Percentiles rank a stretch among this genome's conserved stretches.
phyloP scores from a whole-genome alignment of 2,888 invertebrate species.

The Hirtodrosophila duncani region DNA sequence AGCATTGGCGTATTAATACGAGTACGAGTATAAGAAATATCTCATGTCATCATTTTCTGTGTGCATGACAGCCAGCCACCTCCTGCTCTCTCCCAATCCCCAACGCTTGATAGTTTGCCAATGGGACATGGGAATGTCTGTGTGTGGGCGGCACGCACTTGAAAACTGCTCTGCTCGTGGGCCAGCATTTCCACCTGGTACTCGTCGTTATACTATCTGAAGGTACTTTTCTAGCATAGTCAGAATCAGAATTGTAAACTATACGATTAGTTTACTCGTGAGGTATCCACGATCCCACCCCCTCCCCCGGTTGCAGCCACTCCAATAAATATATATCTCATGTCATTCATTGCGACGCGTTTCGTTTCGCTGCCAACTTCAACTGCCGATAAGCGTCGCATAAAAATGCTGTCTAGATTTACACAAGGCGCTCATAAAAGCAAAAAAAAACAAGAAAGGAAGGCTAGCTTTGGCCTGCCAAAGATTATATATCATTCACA shows the following conservation, averaged over 20 bases:
- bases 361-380: conserved; percentile 29
- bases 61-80: too few species aligned
- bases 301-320: background rate
- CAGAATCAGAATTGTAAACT: conserved; percentile 2
- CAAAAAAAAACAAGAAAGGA: too few species aligned
- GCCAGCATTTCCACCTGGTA: too few species aligned
- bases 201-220: conserved; percentile 16
- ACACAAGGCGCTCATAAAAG: conserved; percentile 34
- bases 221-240: background rate
- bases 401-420: conserved; percentile 45
- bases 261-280: too few species aligned
- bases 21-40: conserved; percentile 11
- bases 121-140: conserved; percentile 4
- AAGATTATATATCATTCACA: too few species aligned
- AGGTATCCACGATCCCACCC: too few species aligned
- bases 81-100: too few species aligned
- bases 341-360: too few species aligned
- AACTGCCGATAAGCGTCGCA: conserved; percentile 50
- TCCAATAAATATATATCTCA: too few species aligned
- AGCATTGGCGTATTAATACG: background rate
- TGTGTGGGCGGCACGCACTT: conserved; percentile 2
- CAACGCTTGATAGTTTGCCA: conserved; percentile 27
- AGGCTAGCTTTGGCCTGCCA: too few species aligned
- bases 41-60: too few species aligned
- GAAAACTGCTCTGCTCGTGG: conserved; percentile 6